phyloP scores from a whole-genome alignment of 2,113 vertebrate genomes.

The Istiophorus platypterus region DNA sequence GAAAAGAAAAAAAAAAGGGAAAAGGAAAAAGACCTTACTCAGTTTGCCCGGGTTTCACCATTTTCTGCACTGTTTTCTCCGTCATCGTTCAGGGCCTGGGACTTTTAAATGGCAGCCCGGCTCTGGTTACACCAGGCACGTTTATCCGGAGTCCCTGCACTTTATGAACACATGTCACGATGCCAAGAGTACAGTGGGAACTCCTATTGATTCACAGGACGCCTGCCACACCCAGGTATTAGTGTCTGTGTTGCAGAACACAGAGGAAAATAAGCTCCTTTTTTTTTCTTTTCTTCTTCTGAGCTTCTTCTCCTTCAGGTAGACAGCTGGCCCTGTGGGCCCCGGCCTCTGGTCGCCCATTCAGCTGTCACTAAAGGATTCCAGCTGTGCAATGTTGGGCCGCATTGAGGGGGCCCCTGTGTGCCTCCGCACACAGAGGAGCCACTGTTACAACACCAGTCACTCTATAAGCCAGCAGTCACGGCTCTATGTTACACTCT shows the following conservation, averaged over 20 bases:
- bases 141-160: neutral
- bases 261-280: constrained; percentile 38
- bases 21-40: constrained; percentile 20
- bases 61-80: constrained; percentile 5
- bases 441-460: constrained; percentile 71
- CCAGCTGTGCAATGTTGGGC: constrained; percentile 76
- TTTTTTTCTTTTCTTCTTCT: constrained; percentile 17
- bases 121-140: constrained; percentile 34
- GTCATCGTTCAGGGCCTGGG: neutral
- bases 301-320: constrained; percentile 62
- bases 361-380: constrained; percentile 79
- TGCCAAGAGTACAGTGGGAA: constrained; percentile 47
- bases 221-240: constrained; percentile 74
- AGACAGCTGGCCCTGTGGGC: constrained; percentile 52
- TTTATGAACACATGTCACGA: constrained; percentile 23
- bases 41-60: neutral
- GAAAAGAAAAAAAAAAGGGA: too few relatives aligned
- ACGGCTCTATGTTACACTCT: constrained; percentile 65
- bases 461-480: constrained; percentile 49
- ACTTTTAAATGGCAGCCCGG: constrained; percentile 34
- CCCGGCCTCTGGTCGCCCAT: constrained; percentile 56
- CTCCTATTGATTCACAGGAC: constrained; percentile 41
- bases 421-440: constrained; percentile 71
- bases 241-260: constrained; percentile 50
- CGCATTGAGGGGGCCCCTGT: constrained; percentile 51